phyloP scores from a whole-genome alignment of 2,797 vertebrate genomes.

The Pangasius sanitwongsei region DNA sequence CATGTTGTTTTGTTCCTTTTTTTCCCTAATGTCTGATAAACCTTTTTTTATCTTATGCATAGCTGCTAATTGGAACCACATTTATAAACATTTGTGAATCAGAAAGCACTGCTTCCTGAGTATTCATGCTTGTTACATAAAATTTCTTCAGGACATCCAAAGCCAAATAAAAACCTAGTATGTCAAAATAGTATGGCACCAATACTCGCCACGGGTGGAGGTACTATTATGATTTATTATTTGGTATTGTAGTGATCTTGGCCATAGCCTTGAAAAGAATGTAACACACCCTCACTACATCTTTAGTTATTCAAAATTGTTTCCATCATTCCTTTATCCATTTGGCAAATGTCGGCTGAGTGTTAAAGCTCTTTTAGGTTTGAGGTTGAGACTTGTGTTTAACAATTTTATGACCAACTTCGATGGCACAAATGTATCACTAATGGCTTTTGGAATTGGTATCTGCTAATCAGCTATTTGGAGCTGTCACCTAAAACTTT shows the following conservation, averaged over 20 bases:
- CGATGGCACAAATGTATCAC: neutral
- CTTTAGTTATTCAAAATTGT: neutral
- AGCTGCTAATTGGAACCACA: conserved; percentile 11
- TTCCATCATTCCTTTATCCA: neutral
- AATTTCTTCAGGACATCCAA: neutral
- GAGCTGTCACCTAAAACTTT: neutral
- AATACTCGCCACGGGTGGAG: neutral
- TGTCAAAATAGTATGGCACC: neutral
- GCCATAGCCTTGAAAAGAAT: neutral
- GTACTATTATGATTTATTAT: conserved; percentile 6
- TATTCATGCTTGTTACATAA: conserved; percentile 1
- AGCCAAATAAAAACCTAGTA: neutral
- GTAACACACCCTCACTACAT: neutral
- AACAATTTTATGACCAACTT: neutral
- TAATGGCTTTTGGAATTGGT: neutral
- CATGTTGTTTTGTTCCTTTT: conserved; percentile 23
- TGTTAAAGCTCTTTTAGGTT: neutral
- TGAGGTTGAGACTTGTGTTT: neutral
- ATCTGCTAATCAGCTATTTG: neutral
- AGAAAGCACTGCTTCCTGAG: conserved; percentile 2
- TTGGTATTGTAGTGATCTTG: neutral
- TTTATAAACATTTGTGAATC: neutral
- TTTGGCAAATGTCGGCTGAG: neutral
- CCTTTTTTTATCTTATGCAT: neutral
- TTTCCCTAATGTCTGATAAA: neutral